These are phyloP conservation scores for Myanophis thanlyinensis DNA, from an alignment of 2,113 vertebrate genomes.

Conservation along the genomic window DNA sequence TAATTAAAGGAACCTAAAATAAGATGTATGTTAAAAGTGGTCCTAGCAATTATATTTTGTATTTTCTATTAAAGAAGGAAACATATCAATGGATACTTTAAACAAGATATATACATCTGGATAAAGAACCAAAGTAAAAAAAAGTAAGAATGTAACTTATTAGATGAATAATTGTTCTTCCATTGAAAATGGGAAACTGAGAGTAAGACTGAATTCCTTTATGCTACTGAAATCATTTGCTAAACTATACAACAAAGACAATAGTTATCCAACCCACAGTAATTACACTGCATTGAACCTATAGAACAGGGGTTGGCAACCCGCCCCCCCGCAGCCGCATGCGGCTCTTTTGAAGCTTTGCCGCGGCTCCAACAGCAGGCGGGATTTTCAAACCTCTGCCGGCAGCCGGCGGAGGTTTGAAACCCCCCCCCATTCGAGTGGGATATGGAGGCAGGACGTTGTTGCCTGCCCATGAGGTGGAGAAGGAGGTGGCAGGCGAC, in stretches of 20 bases:
- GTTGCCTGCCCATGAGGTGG: too few relatives aligned
- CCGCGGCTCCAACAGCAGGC: too few relatives aligned
- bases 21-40: constrained; percentile 1
- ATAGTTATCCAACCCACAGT: neutral
- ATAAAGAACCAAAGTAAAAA: neutral
- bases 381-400: too few relatives aligned
- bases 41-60: neutral
- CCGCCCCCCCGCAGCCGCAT: too few relatives aligned
- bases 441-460: too few relatives aligned
- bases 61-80: constrained; percentile 31
- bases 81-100: neutral
- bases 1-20: neutral
- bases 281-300: neutral
- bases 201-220: neutral
- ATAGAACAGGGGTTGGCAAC: too few relatives aligned
- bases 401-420: too few relatives aligned
- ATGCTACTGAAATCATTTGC: neutral
- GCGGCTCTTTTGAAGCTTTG: too few relatives aligned
- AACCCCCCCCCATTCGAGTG: too few relatives aligned
- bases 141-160: neutral
- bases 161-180: neutral
- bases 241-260: neutral
- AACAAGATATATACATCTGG: constrained; percentile 9
- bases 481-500: too few relatives aligned
- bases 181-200: neutral